Evolutionary conservation across 1,140 invertebrate genomes (phyloP), one percentile per base, ranked within the genome.

Genomic region (Drosophila sp.): DNA sequence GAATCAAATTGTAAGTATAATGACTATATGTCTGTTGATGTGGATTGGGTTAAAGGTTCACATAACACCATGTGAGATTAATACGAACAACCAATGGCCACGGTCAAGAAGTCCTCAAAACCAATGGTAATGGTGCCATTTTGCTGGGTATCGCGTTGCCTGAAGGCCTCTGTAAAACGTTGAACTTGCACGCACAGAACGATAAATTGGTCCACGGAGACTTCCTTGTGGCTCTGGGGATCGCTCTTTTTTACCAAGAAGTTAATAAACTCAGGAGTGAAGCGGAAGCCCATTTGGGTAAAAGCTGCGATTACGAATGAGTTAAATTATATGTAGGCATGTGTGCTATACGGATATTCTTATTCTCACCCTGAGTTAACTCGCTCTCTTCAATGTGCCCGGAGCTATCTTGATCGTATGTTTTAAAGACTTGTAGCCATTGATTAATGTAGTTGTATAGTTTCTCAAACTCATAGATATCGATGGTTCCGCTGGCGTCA

Each of bases 401-500:
- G 32, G 97, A 97, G 72, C 95, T 94, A 91, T 98, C 96, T 50
- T 93, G 92, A 92, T 98, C 97, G 92, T 96, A 97, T 10, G 95
- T 95, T 91, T 96, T 95, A 93, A 98, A 98, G 4, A 96, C 95
- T 11, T 93, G 93, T 11, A 97, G 92, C 97, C 97, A 98, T 79
- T 97, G 95, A 90, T 97, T 97, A 38, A 98, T 96, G 85, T 98
- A 98, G 58, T 95, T 96, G 92, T 96, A 98, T 6, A 98, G 92
- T 78, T 96, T 95, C 83, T 96, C 95, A 91, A 98, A 98, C 93
- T 98, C 97, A 79, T 94, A 93, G 0, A 98, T 63, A 91, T 97
- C 96, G 78, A 98, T 98, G n/a, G 95, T 95, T n/a, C 97, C 97
- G 72, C 93, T 95, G 76, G 95, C 94, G 89, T 97, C 96, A 78